Percentiles rank a stretch among this genome's conserved stretches.
Evolutionary conservation across 1,140 invertebrate species (phyloP).

Genomic region (Drosophila micromelanica): DNA sequence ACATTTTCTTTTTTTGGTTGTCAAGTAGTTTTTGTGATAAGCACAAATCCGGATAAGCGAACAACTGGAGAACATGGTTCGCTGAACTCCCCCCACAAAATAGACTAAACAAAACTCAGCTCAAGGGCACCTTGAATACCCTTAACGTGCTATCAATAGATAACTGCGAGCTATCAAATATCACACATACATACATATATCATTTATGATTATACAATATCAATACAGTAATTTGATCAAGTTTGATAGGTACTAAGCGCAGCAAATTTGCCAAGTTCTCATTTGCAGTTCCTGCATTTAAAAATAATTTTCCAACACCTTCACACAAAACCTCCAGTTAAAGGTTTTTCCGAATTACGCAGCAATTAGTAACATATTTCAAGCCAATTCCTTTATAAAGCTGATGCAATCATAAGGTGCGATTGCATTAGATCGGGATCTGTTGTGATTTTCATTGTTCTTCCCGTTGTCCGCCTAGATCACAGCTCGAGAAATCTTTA

Average conservation of each 20-base stretch:
- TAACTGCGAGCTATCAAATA: neutral
- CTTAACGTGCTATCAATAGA: neutral
- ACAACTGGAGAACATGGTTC: slow-evolving; percentile 6
- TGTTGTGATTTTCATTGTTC: neutral
- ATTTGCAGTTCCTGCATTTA: no score
- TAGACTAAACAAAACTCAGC: neutral
- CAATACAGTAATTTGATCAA: no score
- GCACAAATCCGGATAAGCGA: slow-evolving; percentile 9
- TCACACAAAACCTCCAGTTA: slow-evolving; percentile 35
- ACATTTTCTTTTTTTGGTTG: slow-evolving; percentile 15
- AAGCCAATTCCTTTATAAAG: slow-evolving; percentile 28
- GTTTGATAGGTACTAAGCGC: no score
- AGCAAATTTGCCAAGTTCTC: no score
- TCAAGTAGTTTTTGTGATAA: slow-evolving; percentile 17
- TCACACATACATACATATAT: neutral
- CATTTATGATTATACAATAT: no score
- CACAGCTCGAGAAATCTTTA: neutral
- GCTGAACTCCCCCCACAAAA: slow-evolving; percentile 18
- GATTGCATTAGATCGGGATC: slow-evolving; percentile 45
- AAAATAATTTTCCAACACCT: slow-evolving; percentile 7
- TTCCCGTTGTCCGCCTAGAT: neutral
- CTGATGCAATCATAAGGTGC: slow-evolving; percentile 65
- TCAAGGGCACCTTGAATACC: slow-evolving; percentile 19
- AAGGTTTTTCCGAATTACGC: slow-evolving; percentile 71
- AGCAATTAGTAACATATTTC: no score